phyloP scores from a whole-genome alignment of 2,113 vertebrate species.

The Stigmatopora nigra region DNA sequence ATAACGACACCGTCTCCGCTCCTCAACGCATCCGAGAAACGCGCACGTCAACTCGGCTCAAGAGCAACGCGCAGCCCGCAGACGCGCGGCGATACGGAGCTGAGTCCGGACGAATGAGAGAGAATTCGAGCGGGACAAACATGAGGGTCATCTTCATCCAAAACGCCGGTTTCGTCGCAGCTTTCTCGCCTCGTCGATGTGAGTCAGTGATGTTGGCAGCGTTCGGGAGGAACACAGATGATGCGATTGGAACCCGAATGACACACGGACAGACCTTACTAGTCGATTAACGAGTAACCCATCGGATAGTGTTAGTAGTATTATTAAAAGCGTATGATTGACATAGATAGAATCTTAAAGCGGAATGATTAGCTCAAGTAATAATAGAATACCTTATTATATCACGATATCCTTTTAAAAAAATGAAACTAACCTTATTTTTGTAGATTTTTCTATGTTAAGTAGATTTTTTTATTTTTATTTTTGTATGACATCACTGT shows the following conservation, averaged over 20 bases:
- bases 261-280: conserved; percentile 43
- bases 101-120: conserved; percentile 57
- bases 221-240: conserved; percentile 51
- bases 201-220: conserved; percentile 58
- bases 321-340: conserved; percentile 41
- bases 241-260: conserved; percentile 38
- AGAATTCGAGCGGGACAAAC: conserved; percentile 55
- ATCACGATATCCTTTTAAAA: not conserved
- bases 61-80: conserved; percentile 50
- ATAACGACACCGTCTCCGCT: conserved; percentile 50
- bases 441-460: conserved; percentile 26
- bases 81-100: conserved; percentile 44
- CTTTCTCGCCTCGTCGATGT: conserved; percentile 65
- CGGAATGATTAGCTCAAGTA: conserved; percentile 39
- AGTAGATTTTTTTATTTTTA: conserved; percentile 10
- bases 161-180: conserved; percentile 73
- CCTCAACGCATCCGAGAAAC: conserved; percentile 52
- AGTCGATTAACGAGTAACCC: conserved; percentile 41
- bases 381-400: conserved; percentile 39
- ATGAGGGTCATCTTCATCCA: conserved; percentile 73
- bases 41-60: conserved; percentile 49
- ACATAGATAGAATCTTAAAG: conserved; percentile 37
- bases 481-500: conserved; percentile 25
- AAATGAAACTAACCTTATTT: conserved; percentile 18
- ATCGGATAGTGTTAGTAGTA: conserved; percentile 19